Percentiles rank a stretch among this genome's conserved stretches.
These are phyloP conservation scores for Xenopus borealis DNA, from an alignment of 2,113 vertebrate genomes.

Conservation along the genomic window DNA sequence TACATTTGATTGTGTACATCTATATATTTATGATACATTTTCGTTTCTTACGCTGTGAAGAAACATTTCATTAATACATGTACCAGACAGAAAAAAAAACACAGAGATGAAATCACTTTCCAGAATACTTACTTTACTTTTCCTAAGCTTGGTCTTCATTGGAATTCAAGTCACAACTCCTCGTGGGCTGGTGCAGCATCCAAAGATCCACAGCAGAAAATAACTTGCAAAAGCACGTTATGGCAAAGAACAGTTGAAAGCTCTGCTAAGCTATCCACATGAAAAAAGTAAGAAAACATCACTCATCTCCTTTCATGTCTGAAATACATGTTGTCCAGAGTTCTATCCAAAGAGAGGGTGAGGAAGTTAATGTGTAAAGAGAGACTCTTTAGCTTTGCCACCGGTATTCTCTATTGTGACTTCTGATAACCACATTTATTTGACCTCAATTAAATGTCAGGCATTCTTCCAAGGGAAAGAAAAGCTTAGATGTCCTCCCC, in stretches of 20 bases:
- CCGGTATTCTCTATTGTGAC: constrained; percentile 57
- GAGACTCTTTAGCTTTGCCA: constrained; percentile 57
- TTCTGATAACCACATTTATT: constrained; percentile 70
- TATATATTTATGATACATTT: constrained; percentile 2
- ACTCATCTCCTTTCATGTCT: constrained; percentile 61
- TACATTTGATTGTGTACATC: neutral
- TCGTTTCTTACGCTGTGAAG: constrained; percentile 17
- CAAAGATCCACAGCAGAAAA: constrained; percentile 69
- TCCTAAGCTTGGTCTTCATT: constrained; percentile 62
- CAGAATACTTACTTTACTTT: constrained; percentile 64
- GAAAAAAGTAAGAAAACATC: constrained; percentile 65
- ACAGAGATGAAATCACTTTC: constrained; percentile 51
- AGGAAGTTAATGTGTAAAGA: constrained; percentile 51
- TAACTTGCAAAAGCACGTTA: constrained; percentile 60
- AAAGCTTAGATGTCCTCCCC: constrained; percentile 47
- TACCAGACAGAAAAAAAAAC: neutral
- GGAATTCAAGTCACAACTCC: constrained; percentile 66
- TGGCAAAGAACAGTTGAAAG: constrained; percentile 59
- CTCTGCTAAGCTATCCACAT: constrained; percentile 62
- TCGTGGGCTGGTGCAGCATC: constrained; percentile 62
- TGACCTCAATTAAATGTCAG: constrained; percentile 65
- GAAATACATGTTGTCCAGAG: constrained; percentile 61
- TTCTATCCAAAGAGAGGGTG: constrained; percentile 59
- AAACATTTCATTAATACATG: constrained; percentile 8
- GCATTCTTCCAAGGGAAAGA: constrained; percentile 56